Evolutionary conservation across 2,888 invertebrate genomes (phyloP), one percentile per base, ranked within the genome.

Genomic region (Stegophylla sp.): DNA sequence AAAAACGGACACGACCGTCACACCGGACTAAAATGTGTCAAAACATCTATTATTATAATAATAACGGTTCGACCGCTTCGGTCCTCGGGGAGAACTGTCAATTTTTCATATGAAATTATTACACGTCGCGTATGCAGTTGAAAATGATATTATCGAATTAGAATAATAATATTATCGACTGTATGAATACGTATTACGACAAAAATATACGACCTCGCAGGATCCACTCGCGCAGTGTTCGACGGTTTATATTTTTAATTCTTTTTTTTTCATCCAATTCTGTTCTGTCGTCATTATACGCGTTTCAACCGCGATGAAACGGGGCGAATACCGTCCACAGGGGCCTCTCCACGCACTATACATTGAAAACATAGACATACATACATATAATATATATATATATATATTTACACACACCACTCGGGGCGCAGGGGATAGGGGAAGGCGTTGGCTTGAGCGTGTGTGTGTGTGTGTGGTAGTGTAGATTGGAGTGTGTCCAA

Each of bases 401-500:
- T 45, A 45, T 45, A 45, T 45, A 7, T 9, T 45, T 41, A 13
- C 41, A 56, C 41, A 72, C 41, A 15, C 10, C 20, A 20, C 41
- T 20, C 34, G 9, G 17, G 13, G 28, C 10, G 20, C 20, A 53
- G 34, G 20, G 13, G 34, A 23, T 12, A 41, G 20, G 17, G 41
- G 56, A 10, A 34, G 72, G 41, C 23, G 41, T 9, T 34, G 34
- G 34, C 34, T 5, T 34, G 34, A 5, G 34, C 34, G 48, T 26
- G n/a, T 53, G 51, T 20, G 26, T 17, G 7, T 48, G 20, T 20
- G 41, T 72, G n/a, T 43, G 20, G 43, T 73, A 26, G 72, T 73
- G 28, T n/a, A n/a, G 63, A 74, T 76, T 76, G 76, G 76, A 76
- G 76, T 64, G 23, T 41, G 76, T 76, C 76, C 76, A 76, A 76